phyloP scores from a whole-genome alignment of 2,113 vertebrate species.

The Upupa epops region DNA sequence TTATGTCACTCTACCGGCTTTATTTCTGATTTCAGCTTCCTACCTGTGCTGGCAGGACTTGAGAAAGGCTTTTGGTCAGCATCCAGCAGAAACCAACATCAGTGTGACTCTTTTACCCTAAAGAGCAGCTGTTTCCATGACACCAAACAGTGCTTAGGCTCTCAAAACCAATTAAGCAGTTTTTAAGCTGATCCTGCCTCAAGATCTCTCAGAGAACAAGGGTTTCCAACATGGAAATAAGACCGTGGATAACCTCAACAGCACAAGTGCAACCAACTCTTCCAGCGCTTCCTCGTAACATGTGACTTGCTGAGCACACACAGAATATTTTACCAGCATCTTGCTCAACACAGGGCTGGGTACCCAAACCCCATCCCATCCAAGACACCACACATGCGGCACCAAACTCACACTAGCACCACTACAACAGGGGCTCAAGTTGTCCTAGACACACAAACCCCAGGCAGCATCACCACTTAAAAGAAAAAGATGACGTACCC shows the following conservation, averaged over 20 bases:
- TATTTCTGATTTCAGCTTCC: neutral
- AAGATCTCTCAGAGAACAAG: neutral
- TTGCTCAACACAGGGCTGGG: accelerated
- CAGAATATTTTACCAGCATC: neutral
- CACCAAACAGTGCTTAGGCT: neutral
- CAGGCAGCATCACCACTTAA: neutral
- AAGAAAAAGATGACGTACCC: neutral
- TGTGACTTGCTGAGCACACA: accelerated
- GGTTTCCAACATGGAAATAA: neutral
- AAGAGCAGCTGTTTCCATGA: neutral
- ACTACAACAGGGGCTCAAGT: neutral
- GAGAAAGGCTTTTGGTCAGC: neutral
- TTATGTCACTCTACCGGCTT: neutral
- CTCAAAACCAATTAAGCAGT: neutral
- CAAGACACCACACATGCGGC: neutral
- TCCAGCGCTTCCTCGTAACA: neutral
- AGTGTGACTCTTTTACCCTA: neutral
- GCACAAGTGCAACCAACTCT: neutral
- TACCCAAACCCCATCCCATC: accelerated
- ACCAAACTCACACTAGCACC: neutral
- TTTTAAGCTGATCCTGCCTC: neutral
- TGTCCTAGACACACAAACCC: neutral
- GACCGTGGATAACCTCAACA: neutral
- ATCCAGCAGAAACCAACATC: neutral
- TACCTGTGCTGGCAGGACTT: neutral